Evolutionary conservation across 1,140 invertebrate species (phyloP), one percentile per base, ranked within the genome.

Genomic region (Drosophila guanche): DNA sequence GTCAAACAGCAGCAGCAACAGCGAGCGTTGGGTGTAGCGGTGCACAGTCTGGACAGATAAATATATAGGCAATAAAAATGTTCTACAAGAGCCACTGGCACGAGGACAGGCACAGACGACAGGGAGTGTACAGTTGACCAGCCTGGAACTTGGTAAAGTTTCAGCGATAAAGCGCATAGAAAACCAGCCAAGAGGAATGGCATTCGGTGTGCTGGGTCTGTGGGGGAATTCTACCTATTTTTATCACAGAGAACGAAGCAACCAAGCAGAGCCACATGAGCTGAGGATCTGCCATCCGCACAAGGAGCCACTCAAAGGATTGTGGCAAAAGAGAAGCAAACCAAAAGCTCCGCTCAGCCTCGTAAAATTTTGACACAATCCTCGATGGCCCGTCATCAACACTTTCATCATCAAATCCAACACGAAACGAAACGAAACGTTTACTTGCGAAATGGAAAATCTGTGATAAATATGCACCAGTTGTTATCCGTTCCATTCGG

Each of bases 11-110:
- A 61, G 53, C 33, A 33, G 5, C 16, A 20, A 20, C 16, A 37
- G 27, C 27, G 33, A 37, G 10, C 33, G 33, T 12, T 37, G 33
- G 33, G 33, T 12, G 33, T 10, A 52, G 10, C 16, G 29, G 27
- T 5, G 7, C 16, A 62, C 22, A 41, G 46, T 53, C 59, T 52
- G 56, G 45, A 50, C 59, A 54, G 43, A 54, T 46, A 79, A 72
- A 76, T 60, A 76, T 76, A 84, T 79, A 42, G 81, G 81, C 57
- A 85, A 86, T 86, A 85, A 85, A 85, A 85, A 85, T 60, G 74
- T 73, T 80, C 73, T 73, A 69, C 55, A 76, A 63, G 48, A 48
- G 63, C 72, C 69, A 75, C 73, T 61, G 72, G 43, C 70, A 60
- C 59, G 56, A 52, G 33, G 33, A 12, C 33, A 37, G 25, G 33